phyloP scores from a whole-genome alignment of 2,113 vertebrate genomes.

The Eolophus roseicapilla region DNA sequence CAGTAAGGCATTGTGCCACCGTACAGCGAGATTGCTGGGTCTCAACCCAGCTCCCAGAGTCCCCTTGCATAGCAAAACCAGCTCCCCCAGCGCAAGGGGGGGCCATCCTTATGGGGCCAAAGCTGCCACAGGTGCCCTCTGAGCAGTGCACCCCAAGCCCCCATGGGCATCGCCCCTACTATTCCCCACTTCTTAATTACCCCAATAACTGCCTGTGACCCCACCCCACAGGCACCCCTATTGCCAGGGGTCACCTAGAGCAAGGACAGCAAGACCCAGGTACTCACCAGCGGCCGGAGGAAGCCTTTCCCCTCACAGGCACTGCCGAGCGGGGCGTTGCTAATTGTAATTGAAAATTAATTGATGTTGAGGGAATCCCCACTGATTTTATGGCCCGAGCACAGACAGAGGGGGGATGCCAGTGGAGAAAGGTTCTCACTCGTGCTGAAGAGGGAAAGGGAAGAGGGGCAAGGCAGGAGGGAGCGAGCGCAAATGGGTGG shows the following conservation, averaged over 20 bases:
- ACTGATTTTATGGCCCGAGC: not conserved
- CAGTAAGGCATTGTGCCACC: not conserved
- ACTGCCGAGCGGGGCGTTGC: not conserved
- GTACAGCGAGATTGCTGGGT: not conserved
- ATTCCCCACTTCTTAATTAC: not conserved
- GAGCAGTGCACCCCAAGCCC: not conserved
- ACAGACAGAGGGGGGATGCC: not conserved
- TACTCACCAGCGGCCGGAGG: slow-evolving; percentile 70
- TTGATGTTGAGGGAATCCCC: not conserved
- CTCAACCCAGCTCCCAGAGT: not conserved
- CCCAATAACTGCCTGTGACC: not conserved
- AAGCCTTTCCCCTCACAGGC: slow-evolving; percentile 16
- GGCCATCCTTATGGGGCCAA: rapidly evolving
- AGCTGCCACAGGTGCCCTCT: not conserved
- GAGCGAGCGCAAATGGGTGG: not conserved
- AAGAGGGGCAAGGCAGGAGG: not conserved
- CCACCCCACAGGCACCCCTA: not conserved
- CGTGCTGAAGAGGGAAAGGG: not conserved
- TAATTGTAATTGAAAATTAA: not conserved
- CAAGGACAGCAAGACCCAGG: not conserved
- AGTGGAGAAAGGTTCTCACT: not conserved
- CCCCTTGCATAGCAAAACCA: not conserved
- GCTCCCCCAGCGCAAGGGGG: not conserved
- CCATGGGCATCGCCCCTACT: rapidly evolving
- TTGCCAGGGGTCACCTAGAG: not conserved